Evolutionary conservation across 2,113 vertebrate genomes (phyloP).

Genomic region (Erinaceus europaeus): DNA sequence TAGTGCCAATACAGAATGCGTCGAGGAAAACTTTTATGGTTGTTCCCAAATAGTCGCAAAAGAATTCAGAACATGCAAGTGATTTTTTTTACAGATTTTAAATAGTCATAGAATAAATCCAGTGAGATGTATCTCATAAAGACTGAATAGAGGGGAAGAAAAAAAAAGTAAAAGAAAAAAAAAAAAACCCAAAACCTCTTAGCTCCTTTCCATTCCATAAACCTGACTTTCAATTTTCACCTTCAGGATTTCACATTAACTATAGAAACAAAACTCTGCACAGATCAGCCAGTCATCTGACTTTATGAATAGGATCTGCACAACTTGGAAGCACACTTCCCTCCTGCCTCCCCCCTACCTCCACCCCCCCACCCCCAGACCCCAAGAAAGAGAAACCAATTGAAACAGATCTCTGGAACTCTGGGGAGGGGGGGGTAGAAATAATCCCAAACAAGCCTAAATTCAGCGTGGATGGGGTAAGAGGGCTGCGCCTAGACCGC

Average conservation of each 20-base stretch:
- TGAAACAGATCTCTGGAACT: not conserved
- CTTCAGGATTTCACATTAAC: not conserved
- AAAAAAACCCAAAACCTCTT: not conserved
- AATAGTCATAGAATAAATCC: not conserved
- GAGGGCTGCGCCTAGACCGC: too few species aligned
- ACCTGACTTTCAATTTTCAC: not conserved
- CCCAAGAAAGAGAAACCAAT: not conserved
- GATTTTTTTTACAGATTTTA: not conserved
- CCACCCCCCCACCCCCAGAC: too few species aligned
- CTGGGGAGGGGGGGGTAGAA: too few species aligned
- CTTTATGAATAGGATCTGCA: not conserved
- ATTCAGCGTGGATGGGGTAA: not conserved
- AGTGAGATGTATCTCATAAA: not conserved
- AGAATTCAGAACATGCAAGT: not conserved
- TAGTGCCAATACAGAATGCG: not conserved
- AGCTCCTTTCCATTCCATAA: not conserved
- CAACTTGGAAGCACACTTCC: conserved; percentile 18
- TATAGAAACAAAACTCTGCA: not conserved
- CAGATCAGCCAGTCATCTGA: not conserved
- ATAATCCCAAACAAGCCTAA: not conserved
- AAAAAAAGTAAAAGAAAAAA: not conserved
- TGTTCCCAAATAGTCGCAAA: not conserved
- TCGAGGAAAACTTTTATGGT: conserved; percentile 55
- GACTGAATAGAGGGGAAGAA: not conserved
- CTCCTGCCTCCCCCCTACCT: not conserved